phyloP scores from a whole-genome alignment of 2,113 vertebrate species.

The Progne subis region DNA sequence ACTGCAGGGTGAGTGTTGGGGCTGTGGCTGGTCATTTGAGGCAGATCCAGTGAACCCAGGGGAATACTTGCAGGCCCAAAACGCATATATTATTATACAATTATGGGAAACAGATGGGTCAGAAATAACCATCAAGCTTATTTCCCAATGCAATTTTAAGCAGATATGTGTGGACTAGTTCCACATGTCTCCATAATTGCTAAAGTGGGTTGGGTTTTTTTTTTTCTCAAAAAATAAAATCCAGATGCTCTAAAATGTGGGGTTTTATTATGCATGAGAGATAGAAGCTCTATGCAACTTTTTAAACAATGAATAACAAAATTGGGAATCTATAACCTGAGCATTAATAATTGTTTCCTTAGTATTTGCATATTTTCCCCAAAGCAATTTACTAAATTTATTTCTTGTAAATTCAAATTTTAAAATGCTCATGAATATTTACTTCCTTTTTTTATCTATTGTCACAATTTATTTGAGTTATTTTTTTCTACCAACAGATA shows the following conservation, averaged over 20 bases:
- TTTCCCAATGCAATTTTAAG: not conserved
- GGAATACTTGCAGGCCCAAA: not conserved
- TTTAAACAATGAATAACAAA: slow-evolving; percentile 8
- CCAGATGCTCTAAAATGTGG: not conserved
- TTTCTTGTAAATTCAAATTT: slow-evolving; percentile 38
- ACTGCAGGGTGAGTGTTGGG: fast-evolving
- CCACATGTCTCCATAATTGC: not conserved
- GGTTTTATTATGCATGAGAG: not conserved
- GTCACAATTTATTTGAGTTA: not conserved
- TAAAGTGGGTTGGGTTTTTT: not conserved
- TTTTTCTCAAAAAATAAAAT: not conserved
- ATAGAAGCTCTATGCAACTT: not conserved
- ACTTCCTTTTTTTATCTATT: not conserved
- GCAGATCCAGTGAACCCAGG: not conserved
- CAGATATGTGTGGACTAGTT: not conserved
- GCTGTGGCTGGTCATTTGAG: not conserved
- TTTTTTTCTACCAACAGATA: not conserved
- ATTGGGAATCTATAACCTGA: not conserved
- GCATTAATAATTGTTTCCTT: slow-evolving; percentile 36
- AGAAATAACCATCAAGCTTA: not conserved
- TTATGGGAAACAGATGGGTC: not conserved
- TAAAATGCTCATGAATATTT: slow-evolving; percentile 51
- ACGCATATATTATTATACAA: not conserved
- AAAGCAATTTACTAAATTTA: not conserved
- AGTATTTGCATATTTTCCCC: slow-evolving; percentile 18